Evolutionary conservation across 2,797 vertebrate genomes (phyloP).

Genomic region (Phoxinus dragarum): DNA sequence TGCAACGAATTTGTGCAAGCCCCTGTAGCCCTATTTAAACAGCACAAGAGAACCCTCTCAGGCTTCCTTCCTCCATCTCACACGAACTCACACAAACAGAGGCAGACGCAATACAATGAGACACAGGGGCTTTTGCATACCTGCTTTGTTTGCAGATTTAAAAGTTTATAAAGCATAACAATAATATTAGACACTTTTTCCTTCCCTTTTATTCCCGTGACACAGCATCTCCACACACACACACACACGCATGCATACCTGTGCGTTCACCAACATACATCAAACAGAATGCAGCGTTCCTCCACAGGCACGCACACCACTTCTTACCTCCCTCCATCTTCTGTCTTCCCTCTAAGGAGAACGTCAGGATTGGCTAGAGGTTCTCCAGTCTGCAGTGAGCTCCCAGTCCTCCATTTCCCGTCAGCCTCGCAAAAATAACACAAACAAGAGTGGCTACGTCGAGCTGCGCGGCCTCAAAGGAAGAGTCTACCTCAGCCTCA

Average conservation of each 20-base stretch:
- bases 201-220: slow-evolving; percentile 56
- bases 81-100: background rate
- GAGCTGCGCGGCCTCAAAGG: slow-evolving; percentile 95
- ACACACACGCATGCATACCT: slow-evolving; percentile 43
- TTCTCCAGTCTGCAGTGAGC: slow-evolving; percentile 82
- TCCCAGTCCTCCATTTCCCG: slow-evolving; percentile 74
- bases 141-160: slow-evolving; percentile 61
- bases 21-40: slow-evolving; percentile 62
- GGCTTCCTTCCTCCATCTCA: slow-evolving; percentile 47
- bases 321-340: slow-evolving; percentile 48
- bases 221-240: slow-evolving; percentile 32
- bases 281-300: slow-evolving; percentile 40
- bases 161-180: slow-evolving; percentile 62
- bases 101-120: slow-evolving; percentile 40
- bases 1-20: slow-evolving; percentile 39
- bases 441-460: slow-evolving; percentile 88
- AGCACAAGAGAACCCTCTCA: slow-evolving; percentile 45
- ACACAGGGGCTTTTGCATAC: slow-evolving; percentile 55
- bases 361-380: slow-evolving; percentile 91
- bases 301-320: slow-evolving; percentile 28
- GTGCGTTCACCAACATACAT: slow-evolving; percentile 51
- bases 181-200: slow-evolving; percentile 54
- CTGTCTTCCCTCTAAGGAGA: slow-evolving; percentile 81
- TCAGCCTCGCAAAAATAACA: slow-evolving; percentile 64
- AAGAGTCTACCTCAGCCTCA: slow-evolving; percentile 90